A percentile compares a stretch with the other conserved stretches of the same genome.
These are phyloP conservation scores for Tachypleus tridentatus DNA, from an alignment of 1,140 invertebrate genomes.

Conservation along the genomic window DNA sequence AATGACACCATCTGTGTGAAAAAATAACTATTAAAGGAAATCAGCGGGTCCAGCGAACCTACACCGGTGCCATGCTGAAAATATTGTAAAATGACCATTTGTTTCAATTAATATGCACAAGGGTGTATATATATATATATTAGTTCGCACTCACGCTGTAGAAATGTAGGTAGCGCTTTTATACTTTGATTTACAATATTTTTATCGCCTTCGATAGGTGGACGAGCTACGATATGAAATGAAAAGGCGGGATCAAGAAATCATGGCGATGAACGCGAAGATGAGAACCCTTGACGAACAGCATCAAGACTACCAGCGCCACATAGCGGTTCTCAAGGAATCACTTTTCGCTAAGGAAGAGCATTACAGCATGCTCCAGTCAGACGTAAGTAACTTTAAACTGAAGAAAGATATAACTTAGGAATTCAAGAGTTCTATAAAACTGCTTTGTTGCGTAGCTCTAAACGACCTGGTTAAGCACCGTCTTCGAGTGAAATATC, in stretches of 20 bases:
- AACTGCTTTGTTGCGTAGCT: background rate
- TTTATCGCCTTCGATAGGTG: conserved; percentile 48
- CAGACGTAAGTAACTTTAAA: conserved; percentile 59
- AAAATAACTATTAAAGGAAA: background rate
- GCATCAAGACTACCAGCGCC: conserved; percentile 85
- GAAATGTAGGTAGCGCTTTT: background rate
- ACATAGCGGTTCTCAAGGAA: conserved; percentile 94
- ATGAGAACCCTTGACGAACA: conserved; percentile 97
- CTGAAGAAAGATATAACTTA: background rate
- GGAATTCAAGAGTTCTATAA: background rate
- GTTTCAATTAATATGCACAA: background rate
- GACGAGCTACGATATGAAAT: conserved; percentile 91
- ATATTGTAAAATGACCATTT: background rate
- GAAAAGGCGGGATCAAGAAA: conserved; percentile 86
- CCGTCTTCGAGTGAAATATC: background rate
- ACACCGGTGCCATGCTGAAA: background rate
- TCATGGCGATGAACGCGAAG: conserved; percentile 86
- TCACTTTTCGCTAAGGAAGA: conserved; percentile 95
- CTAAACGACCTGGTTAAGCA: background rate
- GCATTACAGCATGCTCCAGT: conserved; percentile 95
- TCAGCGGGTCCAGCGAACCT: background rate
- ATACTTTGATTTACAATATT: background rate
- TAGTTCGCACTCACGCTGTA: background rate
- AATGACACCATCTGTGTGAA: no score
- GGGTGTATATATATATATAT: background rate